Conservation (phyloP, 2,113 vertebrate genomes). For the Tupaia tana region DNA sequence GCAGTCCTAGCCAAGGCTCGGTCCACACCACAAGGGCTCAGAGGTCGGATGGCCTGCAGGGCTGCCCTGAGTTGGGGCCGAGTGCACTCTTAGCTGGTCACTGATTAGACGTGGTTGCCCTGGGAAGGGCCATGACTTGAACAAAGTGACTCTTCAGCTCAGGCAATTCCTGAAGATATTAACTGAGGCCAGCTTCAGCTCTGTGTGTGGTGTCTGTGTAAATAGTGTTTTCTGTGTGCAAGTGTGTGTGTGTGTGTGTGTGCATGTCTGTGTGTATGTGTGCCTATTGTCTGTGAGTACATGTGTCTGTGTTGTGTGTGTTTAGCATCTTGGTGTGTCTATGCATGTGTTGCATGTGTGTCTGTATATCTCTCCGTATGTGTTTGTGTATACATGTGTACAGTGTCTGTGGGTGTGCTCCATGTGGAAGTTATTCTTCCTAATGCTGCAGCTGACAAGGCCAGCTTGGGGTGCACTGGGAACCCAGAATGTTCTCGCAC, state of each 20-base stretch:
- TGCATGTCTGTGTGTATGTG: too few relatives aligned
- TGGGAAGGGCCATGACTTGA: not conserved
- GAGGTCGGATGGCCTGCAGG: too few relatives aligned
- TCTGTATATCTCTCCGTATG: not conserved
- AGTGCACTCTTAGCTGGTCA: not conserved
- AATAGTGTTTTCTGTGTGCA: too few relatives aligned
- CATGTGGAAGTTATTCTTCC: not conserved
- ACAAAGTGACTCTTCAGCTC: not conserved
- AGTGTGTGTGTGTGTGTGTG: too few relatives aligned
- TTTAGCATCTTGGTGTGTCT: too few relatives aligned
- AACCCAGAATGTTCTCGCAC: not conserved
- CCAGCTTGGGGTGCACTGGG: not conserved
- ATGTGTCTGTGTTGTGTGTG: not conserved
- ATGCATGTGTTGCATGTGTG: not conserved
- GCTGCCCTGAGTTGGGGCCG: too few relatives aligned
- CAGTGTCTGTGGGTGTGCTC: not conserved
- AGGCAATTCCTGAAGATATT: not conserved
- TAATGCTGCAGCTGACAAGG: not conserved
- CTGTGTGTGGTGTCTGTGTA: too few relatives aligned
- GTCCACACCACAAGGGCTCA: too few relatives aligned
- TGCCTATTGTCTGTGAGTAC: not conserved
- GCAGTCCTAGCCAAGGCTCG: too few relatives aligned
- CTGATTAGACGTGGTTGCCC: not conserved
- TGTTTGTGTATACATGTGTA: not conserved
- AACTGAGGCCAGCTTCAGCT: too few relatives aligned